phyloP scores from a whole-genome alignment of 2,888 invertebrate species.

The Chalcis sispes region DNA sequence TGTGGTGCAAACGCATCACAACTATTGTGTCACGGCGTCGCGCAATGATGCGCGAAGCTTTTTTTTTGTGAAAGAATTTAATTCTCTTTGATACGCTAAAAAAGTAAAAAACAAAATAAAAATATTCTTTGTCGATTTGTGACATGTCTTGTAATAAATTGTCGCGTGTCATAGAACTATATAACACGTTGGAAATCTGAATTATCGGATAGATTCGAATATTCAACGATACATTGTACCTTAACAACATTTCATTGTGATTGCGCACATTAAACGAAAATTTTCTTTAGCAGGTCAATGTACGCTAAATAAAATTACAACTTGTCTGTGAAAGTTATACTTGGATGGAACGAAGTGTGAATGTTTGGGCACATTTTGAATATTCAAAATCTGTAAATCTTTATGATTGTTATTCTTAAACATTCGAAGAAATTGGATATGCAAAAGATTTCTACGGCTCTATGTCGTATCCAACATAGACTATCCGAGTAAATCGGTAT shows the following conservation, averaged over 20 bases:
- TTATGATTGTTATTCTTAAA: background rate
- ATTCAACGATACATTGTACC: no score
- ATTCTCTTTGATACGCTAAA: conserved; percentile 53
- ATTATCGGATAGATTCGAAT: no score
- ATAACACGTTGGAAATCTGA: background rate
- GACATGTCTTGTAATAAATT: background rate
- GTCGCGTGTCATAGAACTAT: conserved; percentile 13
- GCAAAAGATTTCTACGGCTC: background rate
- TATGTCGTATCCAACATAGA: conserved; percentile 10
- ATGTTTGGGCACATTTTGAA: background rate
- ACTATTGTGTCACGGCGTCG: background rate
- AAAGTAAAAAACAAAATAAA: no score
- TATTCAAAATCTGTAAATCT: background rate
- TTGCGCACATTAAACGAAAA: no score
- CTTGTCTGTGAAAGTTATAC: no score
- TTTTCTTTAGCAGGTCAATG: no score
- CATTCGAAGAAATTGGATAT: background rate
- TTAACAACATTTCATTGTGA: no score
- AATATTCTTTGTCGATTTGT: conserved; percentile 7
- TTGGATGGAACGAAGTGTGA: background rate
- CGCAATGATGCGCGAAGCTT: background rate
- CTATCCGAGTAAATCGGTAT: conserved; percentile 24
- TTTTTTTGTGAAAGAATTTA: conserved; percentile 46
- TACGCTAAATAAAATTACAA: no score
- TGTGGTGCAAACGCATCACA: background rate